Evolutionary conservation across 2,113 vertebrate genomes (phyloP), one percentile per base, ranked within the genome.

Genomic region (Psophia crepitans): DNA sequence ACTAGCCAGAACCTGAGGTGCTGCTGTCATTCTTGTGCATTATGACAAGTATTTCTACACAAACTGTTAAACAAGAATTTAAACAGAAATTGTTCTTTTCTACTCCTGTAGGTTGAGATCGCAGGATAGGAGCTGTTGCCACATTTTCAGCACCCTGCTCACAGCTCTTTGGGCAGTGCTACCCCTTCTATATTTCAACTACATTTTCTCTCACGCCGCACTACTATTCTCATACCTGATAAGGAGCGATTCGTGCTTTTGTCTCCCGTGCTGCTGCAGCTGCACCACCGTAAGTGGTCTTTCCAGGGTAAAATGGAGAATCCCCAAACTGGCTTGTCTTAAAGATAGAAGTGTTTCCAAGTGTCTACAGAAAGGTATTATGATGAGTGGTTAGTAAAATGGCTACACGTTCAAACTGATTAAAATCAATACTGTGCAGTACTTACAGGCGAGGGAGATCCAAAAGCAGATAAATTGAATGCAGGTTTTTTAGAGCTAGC

Each of bases 301-400:
- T 99, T 78, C 99, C 99, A 65, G 99, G 99, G 96, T 99, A 99
- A 98, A 99, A 99, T 6, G 99, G 99, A 82, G 99, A 99, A 97
- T 99, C 99, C 46, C 99, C 99, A 87, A 99, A 98, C 69, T 99
- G 99, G 93, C 98, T 99, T 80, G 99, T 98, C 98, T 99, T 99
- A 89, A 99, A 97, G 95, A 98, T 54, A 54, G 99, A 98, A 94
- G 97, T 98, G 97, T 98, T 99, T 97, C 99, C 98, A 95, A 99
- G 97, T 10, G 99, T 98, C 98, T 99, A 86, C 22, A 96, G 39
- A 97, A 82, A 97, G 65, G 66, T 48, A 93, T 61, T 88, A 70
- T 1, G 6, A 27, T 6, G 97, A 91, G 39, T 22, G 46, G 83
- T 97, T 88, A 97, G 79, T 41, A 93, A 94, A 89, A 95, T 8